These are phyloP conservation scores for Heliconius aoede DNA, from an alignment of 2,888 invertebrate genomes.

Conservation along the genomic window DNA sequence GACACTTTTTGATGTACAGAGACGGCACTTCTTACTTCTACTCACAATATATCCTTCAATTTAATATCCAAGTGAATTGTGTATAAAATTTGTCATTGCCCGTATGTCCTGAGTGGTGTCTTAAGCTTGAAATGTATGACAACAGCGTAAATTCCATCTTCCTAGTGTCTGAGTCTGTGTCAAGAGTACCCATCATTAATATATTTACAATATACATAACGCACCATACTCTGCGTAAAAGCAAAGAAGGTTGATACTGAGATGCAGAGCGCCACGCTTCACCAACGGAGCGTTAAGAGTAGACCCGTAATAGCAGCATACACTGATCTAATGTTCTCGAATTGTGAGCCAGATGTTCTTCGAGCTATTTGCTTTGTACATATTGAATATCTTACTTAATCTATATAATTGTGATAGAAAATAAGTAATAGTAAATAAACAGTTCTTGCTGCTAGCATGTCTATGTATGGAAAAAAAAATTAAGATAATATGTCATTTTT, in stretches of 20 bases:
- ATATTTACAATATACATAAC: slow-evolving; percentile 23
- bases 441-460: not conserved
- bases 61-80: not conserved
- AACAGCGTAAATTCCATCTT: not conserved
- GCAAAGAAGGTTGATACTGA: slow-evolving; percentile 60
- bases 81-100: not conserved
- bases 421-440: not conserved
- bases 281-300: slow-evolving; percentile 73
- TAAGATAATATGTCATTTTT: no score
- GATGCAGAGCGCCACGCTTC: slow-evolving; percentile 66
- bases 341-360: slow-evolving; percentile 47
- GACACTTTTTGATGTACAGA: no score
- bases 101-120: not conserved
- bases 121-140: not conserved
- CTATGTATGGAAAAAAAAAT: no score
- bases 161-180: slow-evolving; percentile 3
- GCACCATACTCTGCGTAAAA: slow-evolving; percentile 41
- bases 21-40: no score
- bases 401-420: not conserved
- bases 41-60: not conserved
- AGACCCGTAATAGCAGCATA: slow-evolving; percentile 62
- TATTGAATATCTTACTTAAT: slow-evolving; percentile 30
- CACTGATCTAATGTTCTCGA: slow-evolving; percentile 50
- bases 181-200: slow-evolving; percentile 2
- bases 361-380: slow-evolving; percentile 30